Evolutionary conservation across 2,888 invertebrate genomes (phyloP).

Genomic region (Rhyacophila evoluta): DNA sequence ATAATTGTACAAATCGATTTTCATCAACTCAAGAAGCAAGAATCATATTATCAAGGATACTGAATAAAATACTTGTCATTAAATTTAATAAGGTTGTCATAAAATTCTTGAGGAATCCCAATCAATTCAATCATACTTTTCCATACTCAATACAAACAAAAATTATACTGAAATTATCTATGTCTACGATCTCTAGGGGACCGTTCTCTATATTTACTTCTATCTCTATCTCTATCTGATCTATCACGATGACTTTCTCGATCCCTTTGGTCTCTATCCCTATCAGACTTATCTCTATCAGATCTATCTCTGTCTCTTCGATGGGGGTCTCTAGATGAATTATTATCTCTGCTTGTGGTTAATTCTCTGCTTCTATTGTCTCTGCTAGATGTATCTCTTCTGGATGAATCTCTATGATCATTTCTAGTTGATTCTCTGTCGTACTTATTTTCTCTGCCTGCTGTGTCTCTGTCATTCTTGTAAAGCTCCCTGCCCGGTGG

Average conservation of each 20-base stretch:
- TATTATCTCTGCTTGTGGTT: not conserved
- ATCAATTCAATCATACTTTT: no score
- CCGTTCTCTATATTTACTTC: constrained; percentile 35
- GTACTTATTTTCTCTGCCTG: constrained; percentile 44
- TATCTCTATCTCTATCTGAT: constrained; percentile 36
- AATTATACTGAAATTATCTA: constrained; percentile 27
- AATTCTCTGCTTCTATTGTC: constrained; percentile 1
- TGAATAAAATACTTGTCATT: no score
- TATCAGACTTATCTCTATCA: constrained; percentile 54
- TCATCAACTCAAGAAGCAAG: no score
- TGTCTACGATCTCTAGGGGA: constrained; percentile 40
- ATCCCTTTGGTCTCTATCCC: constrained; percentile 56
- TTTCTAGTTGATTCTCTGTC: constrained; percentile 45
- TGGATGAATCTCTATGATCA: not conserved
- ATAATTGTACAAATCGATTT: no score
- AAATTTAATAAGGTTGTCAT: no score
- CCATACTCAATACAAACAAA: no score
- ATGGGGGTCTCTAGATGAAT: constrained; percentile 54
- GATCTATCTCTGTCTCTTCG: constrained; percentile 59
- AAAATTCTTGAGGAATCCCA: no score
- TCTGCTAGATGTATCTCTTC: not conserved
- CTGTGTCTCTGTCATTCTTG: constrained; percentile 58
- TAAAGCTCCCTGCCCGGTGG: constrained; percentile 57
- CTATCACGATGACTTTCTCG: constrained; percentile 53
- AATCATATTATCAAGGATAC: no score